Evolutionary conservation across 2,797 vertebrate species (phyloP), one percentile per base, ranked within the genome.

Genomic region (Botia almorhae): DNA sequence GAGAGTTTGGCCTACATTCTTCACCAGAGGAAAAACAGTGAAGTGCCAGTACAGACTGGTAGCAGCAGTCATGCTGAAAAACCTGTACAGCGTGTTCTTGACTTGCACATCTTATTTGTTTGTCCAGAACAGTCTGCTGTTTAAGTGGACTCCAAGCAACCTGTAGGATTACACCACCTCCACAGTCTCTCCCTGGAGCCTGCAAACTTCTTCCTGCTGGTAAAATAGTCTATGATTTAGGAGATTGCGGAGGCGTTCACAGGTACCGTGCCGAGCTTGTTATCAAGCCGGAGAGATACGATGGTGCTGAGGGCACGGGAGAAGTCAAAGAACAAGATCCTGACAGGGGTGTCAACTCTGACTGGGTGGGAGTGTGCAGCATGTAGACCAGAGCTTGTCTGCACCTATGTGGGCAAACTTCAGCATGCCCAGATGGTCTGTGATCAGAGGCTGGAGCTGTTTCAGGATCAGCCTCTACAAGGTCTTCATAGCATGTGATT

Each of bases 151-250:
- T 73, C 63, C 50, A 74, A 74, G 71, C 61, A 74, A 74, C 69
- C 78, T 79, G 77, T 79, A 72, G 63, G 36, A 74, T 51, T 58
- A 58, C 78, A 74, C 71, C 63, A 80, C 70, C 70, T 80, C 70
- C 63, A 80, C 23, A 17, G 11, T 73, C 26, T 72, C 33, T 55
- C 75, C 72, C 76, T 74, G 77, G 63, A 75, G 71, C 77, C 50
- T 21, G 11, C 76, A 75, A 78, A 69, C 63, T 60, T 67, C 63
- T 71, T 43, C 75, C 81, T 74, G 72, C 73, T 74, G 80, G 72
- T 70, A 69, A 75, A 75, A 75, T 81, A 76, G 72, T 51, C 79
- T 60, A 69, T 75, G 64, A 81, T 81, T 75, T 75, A 43, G 72
- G 65, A 81, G 65, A 63, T 69, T 81, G 73, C 55, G 72, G 80